A percentile compares a stretch with the other conserved stretches of the same genome.
Evolutionary conservation across 2,888 invertebrate genomes (phyloP).

Genomic region (Keiferia lycopersicella): DNA sequence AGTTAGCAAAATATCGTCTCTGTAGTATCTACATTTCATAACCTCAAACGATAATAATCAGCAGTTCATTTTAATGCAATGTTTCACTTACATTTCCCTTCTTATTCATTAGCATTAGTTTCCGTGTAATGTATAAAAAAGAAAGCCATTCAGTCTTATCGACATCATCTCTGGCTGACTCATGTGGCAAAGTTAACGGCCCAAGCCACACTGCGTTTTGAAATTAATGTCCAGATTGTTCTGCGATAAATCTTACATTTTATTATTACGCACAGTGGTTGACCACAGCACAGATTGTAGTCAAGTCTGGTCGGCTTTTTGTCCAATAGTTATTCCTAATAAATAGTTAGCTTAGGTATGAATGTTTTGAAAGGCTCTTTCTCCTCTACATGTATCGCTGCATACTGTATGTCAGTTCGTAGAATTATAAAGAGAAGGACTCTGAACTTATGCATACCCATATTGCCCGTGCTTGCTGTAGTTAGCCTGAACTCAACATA

Average conservation of each 20-base stretch:
- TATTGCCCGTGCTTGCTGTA: too few species aligned
- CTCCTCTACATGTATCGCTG: too few species aligned
- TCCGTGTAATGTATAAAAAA: conserved; percentile 16
- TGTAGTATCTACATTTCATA: not conserved
- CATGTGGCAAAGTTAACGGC: conserved; percentile 21
- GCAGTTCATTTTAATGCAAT: not conserved
- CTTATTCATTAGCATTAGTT: conserved; percentile 1
- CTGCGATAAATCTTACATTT: not conserved
- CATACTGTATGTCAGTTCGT: too few species aligned
- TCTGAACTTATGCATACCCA: too few species aligned
- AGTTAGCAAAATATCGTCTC: too few species aligned
- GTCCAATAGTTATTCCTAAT: too few species aligned
- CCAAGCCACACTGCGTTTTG: conserved; percentile 11
- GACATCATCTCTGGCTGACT: conserved; percentile 15
- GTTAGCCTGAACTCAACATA: too few species aligned
- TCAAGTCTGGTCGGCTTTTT: not conserved
- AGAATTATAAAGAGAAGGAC: too few species aligned
- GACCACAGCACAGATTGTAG: not conserved
- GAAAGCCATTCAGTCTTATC: conserved; percentile 19
- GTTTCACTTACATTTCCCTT: conserved; percentile 10
- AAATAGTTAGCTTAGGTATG: too few species aligned
- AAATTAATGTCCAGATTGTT: conserved; percentile 16
- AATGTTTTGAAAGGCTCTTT: too few species aligned
- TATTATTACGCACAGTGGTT: not conserved
- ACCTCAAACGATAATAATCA: not conserved